Evolutionary conservation across 2,797 vertebrate genomes (phyloP).

Genomic region (Propithecus deckenii): DNA sequence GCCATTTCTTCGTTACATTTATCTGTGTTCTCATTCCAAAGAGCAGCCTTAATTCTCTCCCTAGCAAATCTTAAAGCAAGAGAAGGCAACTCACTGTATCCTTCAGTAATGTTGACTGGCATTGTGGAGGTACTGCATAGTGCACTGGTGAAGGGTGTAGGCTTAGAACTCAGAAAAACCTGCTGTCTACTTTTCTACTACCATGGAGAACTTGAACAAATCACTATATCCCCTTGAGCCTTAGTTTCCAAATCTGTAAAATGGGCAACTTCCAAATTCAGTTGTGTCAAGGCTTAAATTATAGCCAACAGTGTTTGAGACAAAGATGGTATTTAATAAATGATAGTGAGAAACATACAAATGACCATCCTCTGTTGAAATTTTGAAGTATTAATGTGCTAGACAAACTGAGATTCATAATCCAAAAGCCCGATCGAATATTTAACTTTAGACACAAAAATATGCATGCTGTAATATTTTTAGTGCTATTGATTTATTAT

Average conservation of each 20-base stretch:
- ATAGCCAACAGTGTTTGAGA: neutral
- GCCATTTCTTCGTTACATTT: neutral
- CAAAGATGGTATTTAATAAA: neutral
- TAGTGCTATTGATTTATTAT: neutral
- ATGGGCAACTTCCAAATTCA: neutral
- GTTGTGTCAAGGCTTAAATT: neutral
- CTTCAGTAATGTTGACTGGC: neutral
- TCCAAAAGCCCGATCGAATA: neutral
- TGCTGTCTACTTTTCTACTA: neutral
- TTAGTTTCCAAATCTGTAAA: neutral
- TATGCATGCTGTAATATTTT: neutral
- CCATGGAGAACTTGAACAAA: neutral
- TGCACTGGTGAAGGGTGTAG: neutral
- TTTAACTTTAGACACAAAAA: slow-evolving; percentile 31
- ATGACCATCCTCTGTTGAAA: neutral
- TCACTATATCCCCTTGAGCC: neutral
- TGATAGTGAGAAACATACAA: neutral
- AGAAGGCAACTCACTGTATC: neutral
- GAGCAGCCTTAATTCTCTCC: neutral
- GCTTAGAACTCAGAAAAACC: neutral
- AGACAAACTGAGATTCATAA: slow-evolving; percentile 40
- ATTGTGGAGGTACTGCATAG: neutral
- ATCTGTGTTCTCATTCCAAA: neutral
- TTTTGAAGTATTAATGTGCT: neutral
- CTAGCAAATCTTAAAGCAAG: neutral